Base-by-base conservation (phyloP, 2,113 vertebrate genomes). In the Chauna torquata region DNA sequence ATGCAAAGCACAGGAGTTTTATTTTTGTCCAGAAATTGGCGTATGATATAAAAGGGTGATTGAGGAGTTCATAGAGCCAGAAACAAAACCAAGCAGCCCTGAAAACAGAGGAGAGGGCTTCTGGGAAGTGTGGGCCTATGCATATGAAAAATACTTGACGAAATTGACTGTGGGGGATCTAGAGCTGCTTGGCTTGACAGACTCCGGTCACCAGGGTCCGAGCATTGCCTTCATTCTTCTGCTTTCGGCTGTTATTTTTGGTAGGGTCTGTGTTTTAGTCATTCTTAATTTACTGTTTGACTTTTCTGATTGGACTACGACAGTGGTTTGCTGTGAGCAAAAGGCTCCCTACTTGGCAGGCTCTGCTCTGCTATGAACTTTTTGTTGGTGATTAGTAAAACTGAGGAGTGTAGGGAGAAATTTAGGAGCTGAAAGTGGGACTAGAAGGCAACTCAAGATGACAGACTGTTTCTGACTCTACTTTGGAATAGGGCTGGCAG, bases 1-100 rank as follows among this genome's bases (percentile, higher is more conserved):
- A 95, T 95, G 96, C 92, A 95, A 91, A 89, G 94, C 80, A 64
- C 70, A 79, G 83, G 62, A 12, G 4, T 68, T 94, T 92, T 95
- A 94, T 95, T 94, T 97, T 88, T 79, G 92, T 86, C 86, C 91
- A 92, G 77, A 94, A 94, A 87, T 7, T 50, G 66, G 40, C 54
- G 52, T 79, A 77, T 23, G 4, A 82, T 65, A 76, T 87, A 79
- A 94, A 88, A 15, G 36, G 24, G 36, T 47, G 84, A 87, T 34
- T 89, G 78, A 81, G 84, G 16, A 89, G 83, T 82, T 92, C 62
- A 77, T 25, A 77, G 83, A 94, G 62, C 24, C 64, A 94, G 81
- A 79, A 96, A 78, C n/a, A 91, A 89, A 93, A 44, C 32, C 77
- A 80, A 95, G 34, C 44, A 88, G 40, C n/a, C 38, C 52, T 70